Percentiles rank a stretch among this genome's conserved stretches.
Evolutionary conservation across 2,113 vertebrate genomes (phyloP).

Genomic region (Climacteris rufus): DNA sequence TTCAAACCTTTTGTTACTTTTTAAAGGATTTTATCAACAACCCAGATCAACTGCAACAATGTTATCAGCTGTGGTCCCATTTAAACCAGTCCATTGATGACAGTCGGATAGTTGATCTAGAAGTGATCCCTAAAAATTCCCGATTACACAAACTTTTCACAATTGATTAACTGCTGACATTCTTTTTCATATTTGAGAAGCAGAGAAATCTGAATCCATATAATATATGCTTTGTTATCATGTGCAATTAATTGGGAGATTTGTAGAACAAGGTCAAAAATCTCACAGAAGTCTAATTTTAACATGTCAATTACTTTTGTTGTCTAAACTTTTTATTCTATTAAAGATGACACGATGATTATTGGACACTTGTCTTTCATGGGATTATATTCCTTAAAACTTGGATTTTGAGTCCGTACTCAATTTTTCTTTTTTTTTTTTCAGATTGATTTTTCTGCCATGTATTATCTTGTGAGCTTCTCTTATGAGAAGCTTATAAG

Average conservation of each 20-base stretch:
- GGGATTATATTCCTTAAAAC: neutral
- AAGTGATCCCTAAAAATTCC: neutral
- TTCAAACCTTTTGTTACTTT: neutral
- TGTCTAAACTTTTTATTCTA: neutral
- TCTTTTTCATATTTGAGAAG: neutral
- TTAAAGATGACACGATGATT: neutral
- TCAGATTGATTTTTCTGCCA: neutral
- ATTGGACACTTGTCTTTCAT: neutral
- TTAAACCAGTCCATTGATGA: neutral
- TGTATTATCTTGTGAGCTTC: neutral
- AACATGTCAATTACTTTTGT: neutral
- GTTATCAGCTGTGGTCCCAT: neutral
- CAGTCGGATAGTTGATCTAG: neutral
- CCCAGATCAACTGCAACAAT: neutral
- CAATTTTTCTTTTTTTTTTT: neutral
- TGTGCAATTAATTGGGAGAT: neutral
- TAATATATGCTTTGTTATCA: neutral
- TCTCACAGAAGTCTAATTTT: neutral
- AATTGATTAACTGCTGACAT: neutral
- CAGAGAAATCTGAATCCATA: neutral
- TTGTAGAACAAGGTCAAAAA: neutral
- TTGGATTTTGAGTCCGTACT: neutral
- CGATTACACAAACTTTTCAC: neutral
- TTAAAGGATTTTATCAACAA: neutral
- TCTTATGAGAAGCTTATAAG: neutral